A percentile compares a stretch with the other conserved stretches of the same genome.
phyloP scores from a whole-genome alignment of 2,113 vertebrate genomes.

The Muntiacus muntjak region DNA sequence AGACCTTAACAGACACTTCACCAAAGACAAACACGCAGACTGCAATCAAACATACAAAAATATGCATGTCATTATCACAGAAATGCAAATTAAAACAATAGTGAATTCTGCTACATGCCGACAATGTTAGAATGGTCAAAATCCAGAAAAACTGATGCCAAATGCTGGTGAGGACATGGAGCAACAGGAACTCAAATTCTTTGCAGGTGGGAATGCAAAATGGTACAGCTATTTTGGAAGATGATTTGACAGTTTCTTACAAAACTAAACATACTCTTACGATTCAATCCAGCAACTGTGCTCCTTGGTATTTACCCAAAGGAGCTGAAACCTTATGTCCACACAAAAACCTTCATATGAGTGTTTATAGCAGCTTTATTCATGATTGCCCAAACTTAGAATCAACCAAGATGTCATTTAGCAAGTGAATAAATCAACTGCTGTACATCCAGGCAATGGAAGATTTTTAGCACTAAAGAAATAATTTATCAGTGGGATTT shows the following conservation, averaged over 20 bases:
- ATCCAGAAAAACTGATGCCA: not conserved
- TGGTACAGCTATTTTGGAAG: not conserved
- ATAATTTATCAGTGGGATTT: not conserved
- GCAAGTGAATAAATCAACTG: not conserved
- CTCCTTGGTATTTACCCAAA: not conserved
- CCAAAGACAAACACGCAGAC: not conserved
- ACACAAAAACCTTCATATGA: not conserved
- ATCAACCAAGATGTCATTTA: not conserved
- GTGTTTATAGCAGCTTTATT: not conserved
- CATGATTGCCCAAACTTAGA: not conserved
- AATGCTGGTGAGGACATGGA: not conserved
- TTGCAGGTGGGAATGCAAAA: not conserved
- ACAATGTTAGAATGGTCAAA: not conserved
- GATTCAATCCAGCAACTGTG: not conserved
- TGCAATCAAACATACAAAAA: not conserved
- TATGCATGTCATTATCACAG: not conserved
- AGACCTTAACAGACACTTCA: not conserved
- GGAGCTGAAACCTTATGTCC: not conserved
- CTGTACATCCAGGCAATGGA: not conserved
- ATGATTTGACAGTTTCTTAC: not conserved
- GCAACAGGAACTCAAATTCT: too few species aligned
- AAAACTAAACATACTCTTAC: not conserved
- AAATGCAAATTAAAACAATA: not conserved
- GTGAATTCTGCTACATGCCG: not conserved
- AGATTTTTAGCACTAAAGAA: not conserved